Conservation (phyloP, 53 echinoderm and acorn worm genomes). For the Luidia sarsii region DNA sequence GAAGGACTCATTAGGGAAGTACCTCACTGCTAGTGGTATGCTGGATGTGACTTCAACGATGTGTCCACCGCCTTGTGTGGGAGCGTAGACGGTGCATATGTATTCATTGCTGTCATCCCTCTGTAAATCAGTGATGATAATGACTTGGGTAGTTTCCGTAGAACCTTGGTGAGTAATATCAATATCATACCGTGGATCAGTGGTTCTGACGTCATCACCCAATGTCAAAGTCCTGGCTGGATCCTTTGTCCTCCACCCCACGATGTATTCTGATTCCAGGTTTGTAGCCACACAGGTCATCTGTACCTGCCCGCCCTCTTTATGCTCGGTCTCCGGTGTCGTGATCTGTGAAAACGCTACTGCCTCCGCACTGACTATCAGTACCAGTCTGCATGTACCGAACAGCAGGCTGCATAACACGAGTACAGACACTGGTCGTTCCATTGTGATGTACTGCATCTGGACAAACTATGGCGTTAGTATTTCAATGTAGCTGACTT, state of each 20-base stretch:
- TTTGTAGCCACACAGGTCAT: slow-evolving; percentile 30
- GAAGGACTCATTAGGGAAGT: not conserved
- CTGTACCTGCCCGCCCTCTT: slow-evolving; percentile 24
- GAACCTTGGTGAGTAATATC: not conserved
- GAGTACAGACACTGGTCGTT: not conserved
- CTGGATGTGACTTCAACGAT: not conserved
- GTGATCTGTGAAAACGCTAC: slow-evolving; percentile 1
- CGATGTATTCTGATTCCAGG: not conserved
- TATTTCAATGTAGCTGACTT: not conserved
- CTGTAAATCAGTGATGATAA: slow-evolving; percentile 23
- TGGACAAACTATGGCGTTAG: no score
- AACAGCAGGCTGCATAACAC: not conserved
- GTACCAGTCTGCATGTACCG: not conserved
- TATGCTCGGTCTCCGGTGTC: slow-evolving; percentile 20
- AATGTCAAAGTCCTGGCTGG: not conserved
- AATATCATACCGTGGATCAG: not conserved
- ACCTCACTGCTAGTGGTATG: slow-evolving; percentile 1
- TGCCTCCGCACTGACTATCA: slow-evolving; percentile 10
- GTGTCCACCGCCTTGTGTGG: not conserved
- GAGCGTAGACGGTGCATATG: not conserved
- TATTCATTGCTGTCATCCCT: slow-evolving; percentile 14
- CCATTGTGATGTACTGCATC: not conserved
- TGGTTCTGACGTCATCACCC: not conserved
- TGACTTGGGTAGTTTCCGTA: not conserved
- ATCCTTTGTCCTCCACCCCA: not conserved